Base-by-base conservation (phyloP, 2,797 vertebrate species). In the Hippopotamyrus pictus region DNA sequence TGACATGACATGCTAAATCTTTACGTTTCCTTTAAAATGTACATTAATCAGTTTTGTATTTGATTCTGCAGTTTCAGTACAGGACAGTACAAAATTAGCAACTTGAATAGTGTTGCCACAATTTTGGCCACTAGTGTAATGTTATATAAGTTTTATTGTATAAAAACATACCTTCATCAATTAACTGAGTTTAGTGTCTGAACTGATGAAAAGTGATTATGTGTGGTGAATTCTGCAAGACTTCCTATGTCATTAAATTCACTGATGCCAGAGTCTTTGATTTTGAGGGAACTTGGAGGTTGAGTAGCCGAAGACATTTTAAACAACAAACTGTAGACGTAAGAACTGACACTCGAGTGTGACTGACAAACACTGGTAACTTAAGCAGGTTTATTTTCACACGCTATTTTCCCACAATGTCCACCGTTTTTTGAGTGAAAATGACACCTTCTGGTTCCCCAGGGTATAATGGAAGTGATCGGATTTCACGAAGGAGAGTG, bases 391-490 rank as follows among this genome's bases (percentile, higher is more conserved):
- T 89, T 37, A 46, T 53, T 86, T 65, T 62, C 79, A 57, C 46
- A 62, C 33, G 8, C 51, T 54, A 37, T 84, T 83, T 54, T 79
- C 62, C 87, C 53, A 46, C 87, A 11, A 50, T 53, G 46, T 87
- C 7, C 33, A 7, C 44, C 87, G 57, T 44, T 53, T 88, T 54
- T 88, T 50, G 37, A 44, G 33, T 41, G 88, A 76, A 86, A 88
- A 90, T 82, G 69, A 89, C 53, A 87, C 85, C 85, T 48, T 57
- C 51, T 53, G 44, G 44, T 29, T 82, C 65, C 62, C 86, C n/a
- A 8, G 88, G 37, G 90, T 44, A 89, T 76, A 82, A 79, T 65
- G 88, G 84, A 82, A 88, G 69, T 53, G 89, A 59, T 90, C 90
- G 17, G 51, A 48, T 89, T 90, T 89, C 88, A 76, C 50, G 3